phyloP scores from a whole-genome alignment of 2,888 invertebrate genomes.

The Chorisops tibialis region DNA sequence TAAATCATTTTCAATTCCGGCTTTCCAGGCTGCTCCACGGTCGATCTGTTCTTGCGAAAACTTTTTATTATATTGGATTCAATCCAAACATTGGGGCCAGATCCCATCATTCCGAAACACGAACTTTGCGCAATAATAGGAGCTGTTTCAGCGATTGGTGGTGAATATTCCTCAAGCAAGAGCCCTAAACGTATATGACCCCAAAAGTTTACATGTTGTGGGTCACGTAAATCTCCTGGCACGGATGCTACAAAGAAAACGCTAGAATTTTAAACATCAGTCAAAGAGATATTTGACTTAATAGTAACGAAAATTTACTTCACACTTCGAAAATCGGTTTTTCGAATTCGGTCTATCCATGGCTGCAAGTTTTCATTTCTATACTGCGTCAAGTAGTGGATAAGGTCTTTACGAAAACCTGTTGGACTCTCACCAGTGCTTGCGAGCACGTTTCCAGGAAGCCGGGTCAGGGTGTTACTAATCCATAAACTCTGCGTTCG shows the following conservation, averaged over 20 bases:
- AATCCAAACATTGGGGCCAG: conserved; percentile 69
- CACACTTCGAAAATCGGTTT: conserved; percentile 77
- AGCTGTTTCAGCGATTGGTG: conserved; percentile 59
- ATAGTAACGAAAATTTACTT: conserved; percentile 60
- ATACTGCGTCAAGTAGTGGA: conserved; percentile 75
- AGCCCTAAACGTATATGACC: conserved; percentile 61
- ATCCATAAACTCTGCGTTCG: conserved; percentile 95
- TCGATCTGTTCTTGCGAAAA: conserved; percentile 55
- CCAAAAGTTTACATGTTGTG: conserved; percentile 57
- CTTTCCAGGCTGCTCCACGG: conserved; percentile 55
- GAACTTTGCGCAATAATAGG: conserved; percentile 83
- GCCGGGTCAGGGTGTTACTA: conserved; percentile 71
- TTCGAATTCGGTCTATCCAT: conserved; percentile 71
- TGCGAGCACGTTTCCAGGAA: conserved; percentile 56
- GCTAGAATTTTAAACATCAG: conserved; percentile 51
- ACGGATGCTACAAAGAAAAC: conserved; percentile 82
- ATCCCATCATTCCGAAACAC: conserved; percentile 83
- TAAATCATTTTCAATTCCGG: conserved; percentile 66
- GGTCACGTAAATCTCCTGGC: conserved; percentile 74
- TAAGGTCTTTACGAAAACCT: conserved; percentile 72
- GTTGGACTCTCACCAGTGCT: conserved; percentile 77
- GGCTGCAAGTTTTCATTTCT: conserved; percentile 62
- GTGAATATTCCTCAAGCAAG: conserved; percentile 64
- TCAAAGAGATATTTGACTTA: neutral
- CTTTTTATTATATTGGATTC: conserved; percentile 69